Conservation (phyloP, 2,113 vertebrate species). For the Eublepharis macularius region DNA sequence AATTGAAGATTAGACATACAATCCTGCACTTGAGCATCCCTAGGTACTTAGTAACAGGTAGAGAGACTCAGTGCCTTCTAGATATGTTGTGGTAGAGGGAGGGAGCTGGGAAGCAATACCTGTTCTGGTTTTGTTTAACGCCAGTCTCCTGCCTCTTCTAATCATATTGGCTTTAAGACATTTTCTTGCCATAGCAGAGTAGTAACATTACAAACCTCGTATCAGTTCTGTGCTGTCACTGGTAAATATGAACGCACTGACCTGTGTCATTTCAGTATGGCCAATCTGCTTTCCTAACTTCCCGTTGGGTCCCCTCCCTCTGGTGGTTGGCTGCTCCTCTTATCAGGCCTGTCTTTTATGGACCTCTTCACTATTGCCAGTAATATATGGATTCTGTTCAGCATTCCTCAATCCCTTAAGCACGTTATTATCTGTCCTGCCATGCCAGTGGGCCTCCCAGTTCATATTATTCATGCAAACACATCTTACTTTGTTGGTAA, state of each 20-base stretch:
- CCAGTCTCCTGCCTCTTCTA: slow-evolving; percentile 42
- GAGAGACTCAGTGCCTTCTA: too few species aligned
- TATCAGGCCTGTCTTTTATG: slow-evolving; percentile 51
- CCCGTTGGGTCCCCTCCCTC: slow-evolving; percentile 56
- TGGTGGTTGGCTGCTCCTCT: slow-evolving; percentile 49
- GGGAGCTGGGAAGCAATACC: slow-evolving; percentile 39
- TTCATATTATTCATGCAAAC: slow-evolving; percentile 33
- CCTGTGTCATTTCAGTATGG: not conserved
- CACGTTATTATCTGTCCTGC: not conserved
- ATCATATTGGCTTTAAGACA: slow-evolving; percentile 34
- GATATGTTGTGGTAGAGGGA: slow-evolving; percentile 41
- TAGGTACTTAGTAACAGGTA: too few species aligned
- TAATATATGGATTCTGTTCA: slow-evolving; percentile 36
- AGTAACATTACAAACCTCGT: slow-evolving; percentile 33
- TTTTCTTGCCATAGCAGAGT: slow-evolving; percentile 55
- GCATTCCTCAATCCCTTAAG: not conserved
- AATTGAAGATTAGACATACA: too few species aligned
- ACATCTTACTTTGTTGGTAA: not conserved
- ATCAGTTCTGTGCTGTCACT: slow-evolving; percentile 51
- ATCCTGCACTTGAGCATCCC: too few species aligned
- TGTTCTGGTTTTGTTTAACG: slow-evolving; percentile 13
- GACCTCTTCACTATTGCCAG: not conserved
- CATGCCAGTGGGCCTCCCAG: not conserved
- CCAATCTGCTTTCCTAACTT: slow-evolving; percentile 53
- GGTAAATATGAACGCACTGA: slow-evolving; percentile 28